phyloP scores from a whole-genome alignment of 30 jellyfish, hydroid and myxozoan species.

The Morbakka virulenta region DNA sequence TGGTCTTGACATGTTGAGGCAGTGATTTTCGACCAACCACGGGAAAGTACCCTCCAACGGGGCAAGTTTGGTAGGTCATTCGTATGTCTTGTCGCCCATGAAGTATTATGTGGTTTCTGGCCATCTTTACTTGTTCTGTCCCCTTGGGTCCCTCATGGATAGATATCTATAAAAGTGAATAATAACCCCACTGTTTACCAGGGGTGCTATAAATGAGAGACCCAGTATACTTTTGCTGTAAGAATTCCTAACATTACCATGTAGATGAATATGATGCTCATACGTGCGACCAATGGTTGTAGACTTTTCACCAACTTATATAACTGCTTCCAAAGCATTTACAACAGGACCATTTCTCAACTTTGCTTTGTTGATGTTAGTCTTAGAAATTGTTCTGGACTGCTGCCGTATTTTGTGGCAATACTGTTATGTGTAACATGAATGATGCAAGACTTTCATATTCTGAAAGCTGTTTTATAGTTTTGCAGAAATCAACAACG shows the following conservation, averaged over 20 bases:
- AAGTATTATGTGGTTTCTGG: too few relatives aligned
- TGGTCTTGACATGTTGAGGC: too few relatives aligned
- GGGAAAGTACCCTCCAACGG: too few relatives aligned
- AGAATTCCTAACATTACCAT: neutral
- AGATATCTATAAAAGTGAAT: too few relatives aligned
- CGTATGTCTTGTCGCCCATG: too few relatives aligned
- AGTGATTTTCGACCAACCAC: too few relatives aligned
- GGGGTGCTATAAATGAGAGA: neutral
- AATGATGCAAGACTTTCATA: constrained; percentile 33
- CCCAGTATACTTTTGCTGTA: neutral
- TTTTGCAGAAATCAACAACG: constrained; percentile 34
- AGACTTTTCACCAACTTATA: constrained; percentile 43
- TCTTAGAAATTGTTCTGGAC: constrained; percentile 43
- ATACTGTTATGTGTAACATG: constrained; percentile 36
- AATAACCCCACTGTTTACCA: neutral
- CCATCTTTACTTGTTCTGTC: too few relatives aligned
- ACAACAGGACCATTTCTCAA: constrained; percentile 16
- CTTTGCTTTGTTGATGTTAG: constrained; percentile 33
- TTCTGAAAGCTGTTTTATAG: neutral
- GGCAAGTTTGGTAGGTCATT: too few relatives aligned
- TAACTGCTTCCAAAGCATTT: constrained; percentile 31
- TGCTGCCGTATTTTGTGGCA: constrained; percentile 65
- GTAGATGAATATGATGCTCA: neutral
- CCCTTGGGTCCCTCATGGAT: too few relatives aligned
- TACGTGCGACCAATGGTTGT: neutral